Percentiles rank a stretch among this genome's conserved stretches.
Conservation (phyloP, 2,113 vertebrate genomes). For the Uria aalge region DNA sequence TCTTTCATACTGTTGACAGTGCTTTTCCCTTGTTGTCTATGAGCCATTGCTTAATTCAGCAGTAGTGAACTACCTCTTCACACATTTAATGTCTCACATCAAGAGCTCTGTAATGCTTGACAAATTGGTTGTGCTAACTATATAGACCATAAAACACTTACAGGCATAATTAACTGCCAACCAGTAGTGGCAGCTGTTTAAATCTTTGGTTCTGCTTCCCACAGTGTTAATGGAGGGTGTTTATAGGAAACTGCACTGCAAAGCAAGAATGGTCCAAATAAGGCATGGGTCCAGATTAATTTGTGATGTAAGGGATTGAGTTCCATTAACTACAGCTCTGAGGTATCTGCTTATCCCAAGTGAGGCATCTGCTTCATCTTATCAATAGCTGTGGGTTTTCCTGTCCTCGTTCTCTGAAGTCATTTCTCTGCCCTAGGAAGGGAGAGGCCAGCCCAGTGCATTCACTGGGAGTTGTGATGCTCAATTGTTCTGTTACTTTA, state of each 20-base stretch:
- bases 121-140: conserved; percentile 39
- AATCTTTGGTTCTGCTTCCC: background rate
- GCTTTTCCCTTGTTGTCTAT: background rate
- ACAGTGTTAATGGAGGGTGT: background rate
- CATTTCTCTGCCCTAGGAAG: background rate
- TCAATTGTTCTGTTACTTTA: background rate
- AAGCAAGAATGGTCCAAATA: background rate
- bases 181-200: conserved; percentile 20
- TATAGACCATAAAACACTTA: conserved; percentile 26
- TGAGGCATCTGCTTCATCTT: background rate
- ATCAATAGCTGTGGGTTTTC: background rate
- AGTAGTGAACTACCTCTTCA: conserved; percentile 33
- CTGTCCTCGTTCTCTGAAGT: background rate
- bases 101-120: conserved; percentile 20
- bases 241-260: background rate
- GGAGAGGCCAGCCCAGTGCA: background rate
- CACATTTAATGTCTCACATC: conserved; percentile 20
- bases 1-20: background rate
- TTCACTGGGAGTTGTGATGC: background rate
- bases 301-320: background rate
- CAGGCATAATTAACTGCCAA: conserved; percentile 34
- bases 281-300: background rate
- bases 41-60: conserved; percentile 48
- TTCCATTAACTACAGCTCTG: background rate
- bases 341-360: background rate